These are phyloP conservation scores for Xiphophorus maculatus DNA, from an alignment of 2,113 vertebrate genomes.

Conservation along the genomic window DNA sequence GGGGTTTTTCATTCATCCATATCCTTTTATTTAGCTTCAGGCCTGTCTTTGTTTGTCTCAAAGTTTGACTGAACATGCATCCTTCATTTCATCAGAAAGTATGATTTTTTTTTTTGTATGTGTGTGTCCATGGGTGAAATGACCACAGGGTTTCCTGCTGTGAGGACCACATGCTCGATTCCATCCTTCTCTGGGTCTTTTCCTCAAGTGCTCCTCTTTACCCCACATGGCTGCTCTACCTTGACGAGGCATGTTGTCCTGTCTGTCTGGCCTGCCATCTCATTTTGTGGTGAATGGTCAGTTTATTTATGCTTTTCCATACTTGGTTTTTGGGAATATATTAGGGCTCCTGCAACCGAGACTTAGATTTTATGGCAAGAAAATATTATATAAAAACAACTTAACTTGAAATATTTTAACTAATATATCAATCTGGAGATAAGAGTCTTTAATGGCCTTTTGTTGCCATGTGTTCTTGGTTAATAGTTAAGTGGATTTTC, in stretches of 20 bases:
- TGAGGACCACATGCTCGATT: slow-evolving; percentile 59
- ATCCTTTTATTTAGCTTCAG: slow-evolving; percentile 42
- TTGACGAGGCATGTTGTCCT: slow-evolving; percentile 69
- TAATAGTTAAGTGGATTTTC: too few relatives aligned
- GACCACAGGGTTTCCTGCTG: slow-evolving; percentile 62
- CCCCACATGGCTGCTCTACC: slow-evolving; percentile 59
- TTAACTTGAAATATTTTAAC: not conserved
- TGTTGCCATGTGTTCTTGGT: too few relatives aligned
- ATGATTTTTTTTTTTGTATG: slow-evolving; percentile 15
- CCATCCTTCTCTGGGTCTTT: slow-evolving; percentile 18
- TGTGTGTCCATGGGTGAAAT: slow-evolving; percentile 75
- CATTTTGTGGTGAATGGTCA: slow-evolving; percentile 36
- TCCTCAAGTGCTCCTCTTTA: slow-evolving; percentile 28
- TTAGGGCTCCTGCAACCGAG: slow-evolving; percentile 30
- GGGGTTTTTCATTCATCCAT: slow-evolving; percentile 6
- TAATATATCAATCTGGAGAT: not conserved
- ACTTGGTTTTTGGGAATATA: slow-evolving; percentile 2
- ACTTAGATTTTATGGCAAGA: slow-evolving; percentile 9
- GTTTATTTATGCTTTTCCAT: slow-evolving; percentile 34
- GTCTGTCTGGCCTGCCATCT: slow-evolving; percentile 37
- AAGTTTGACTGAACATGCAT: slow-evolving; percentile 65
- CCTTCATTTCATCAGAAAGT: slow-evolving; percentile 54
- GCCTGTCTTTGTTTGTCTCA: slow-evolving; percentile 55
- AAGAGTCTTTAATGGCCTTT: too few relatives aligned
- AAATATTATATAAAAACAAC: not conserved